phyloP scores from a whole-genome alignment of 2,113 vertebrate species.

The Trogon melanurus region DNA sequence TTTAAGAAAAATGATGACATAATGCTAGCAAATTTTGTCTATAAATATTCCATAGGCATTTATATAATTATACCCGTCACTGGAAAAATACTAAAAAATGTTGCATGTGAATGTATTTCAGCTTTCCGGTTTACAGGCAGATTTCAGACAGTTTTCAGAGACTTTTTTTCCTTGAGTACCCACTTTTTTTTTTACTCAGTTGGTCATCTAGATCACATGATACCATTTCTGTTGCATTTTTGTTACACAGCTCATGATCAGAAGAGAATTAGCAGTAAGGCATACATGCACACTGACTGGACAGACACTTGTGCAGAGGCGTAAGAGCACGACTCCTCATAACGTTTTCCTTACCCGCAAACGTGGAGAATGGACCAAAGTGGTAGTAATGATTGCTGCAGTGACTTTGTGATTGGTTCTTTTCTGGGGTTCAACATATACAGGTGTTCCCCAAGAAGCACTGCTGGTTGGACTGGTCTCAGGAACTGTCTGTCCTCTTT shows the following conservation, averaged over 20 bases:
- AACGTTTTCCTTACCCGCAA: neutral
- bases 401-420: neutral
- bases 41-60: neutral
- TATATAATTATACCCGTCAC: neutral
- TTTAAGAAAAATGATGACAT: neutral
- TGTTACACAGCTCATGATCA: neutral
- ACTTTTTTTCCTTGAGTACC: neutral
- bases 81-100: neutral
- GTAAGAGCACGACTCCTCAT: neutral
- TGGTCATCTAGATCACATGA: neutral
- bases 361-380: neutral
- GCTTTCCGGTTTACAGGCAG: neutral
- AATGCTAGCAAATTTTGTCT: neutral
- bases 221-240: neutral
- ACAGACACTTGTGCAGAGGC: neutral
- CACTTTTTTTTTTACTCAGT: neutral
- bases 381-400: neutral
- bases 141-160: neutral
- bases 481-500: neutral
- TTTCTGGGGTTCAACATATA: neutral
- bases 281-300: rapidly evolving
- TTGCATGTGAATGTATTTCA: neutral
- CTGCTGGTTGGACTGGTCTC: neutral
- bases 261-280: neutral
- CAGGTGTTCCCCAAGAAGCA: neutral